Evolutionary conservation across 2,888 invertebrate genomes (phyloP).

Genomic region (Drosophila affinis): DNA sequence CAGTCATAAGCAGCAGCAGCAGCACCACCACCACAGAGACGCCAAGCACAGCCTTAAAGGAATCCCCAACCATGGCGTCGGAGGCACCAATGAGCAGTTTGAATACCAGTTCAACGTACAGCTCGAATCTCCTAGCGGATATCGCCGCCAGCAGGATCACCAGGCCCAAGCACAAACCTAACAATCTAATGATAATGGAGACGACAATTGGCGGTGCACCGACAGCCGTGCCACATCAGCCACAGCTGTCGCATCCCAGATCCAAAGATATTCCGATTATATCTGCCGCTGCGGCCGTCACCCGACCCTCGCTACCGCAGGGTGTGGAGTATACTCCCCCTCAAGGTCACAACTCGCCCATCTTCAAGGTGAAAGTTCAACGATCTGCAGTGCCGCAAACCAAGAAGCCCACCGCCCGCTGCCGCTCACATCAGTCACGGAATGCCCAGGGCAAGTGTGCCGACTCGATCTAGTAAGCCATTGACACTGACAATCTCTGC

Average conservation of each 20-base stretch:
- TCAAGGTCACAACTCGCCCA: slow-evolving; percentile 67
- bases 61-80: not conserved
- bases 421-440: slow-evolving; percentile 71
- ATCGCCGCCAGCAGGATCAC: slow-evolving; percentile 53
- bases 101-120: slow-evolving; percentile 38
- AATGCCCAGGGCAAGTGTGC: slow-evolving; percentile 75
- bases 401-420: slow-evolving; percentile 47
- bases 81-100: not conserved
- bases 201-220: slow-evolving; percentile 45
- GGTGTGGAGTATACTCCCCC: slow-evolving; percentile 63
- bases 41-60: not conserved
- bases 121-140: slow-evolving; percentile 67
- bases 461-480: slow-evolving; percentile 78
- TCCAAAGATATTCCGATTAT: slow-evolving; percentile 64
- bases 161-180: slow-evolving; percentile 47
- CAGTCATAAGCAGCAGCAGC: not conserved
- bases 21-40: not conserved
- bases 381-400: slow-evolving; percentile 38
- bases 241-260: slow-evolving; percentile 53
- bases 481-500: slow-evolving; percentile 35
- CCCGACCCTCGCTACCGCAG: slow-evolving; percentile 15
- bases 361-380: slow-evolving; percentile 74
- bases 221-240: slow-evolving; percentile 48
- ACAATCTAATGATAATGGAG: slow-evolving; percentile 64
- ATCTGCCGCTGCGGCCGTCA: slow-evolving; percentile 14